A percentile compares a stretch with the other conserved stretches of the same genome.
Evolutionary conservation across 2,113 vertebrate genomes (phyloP).

Genomic region (Myrmecobius fasciatus): DNA sequence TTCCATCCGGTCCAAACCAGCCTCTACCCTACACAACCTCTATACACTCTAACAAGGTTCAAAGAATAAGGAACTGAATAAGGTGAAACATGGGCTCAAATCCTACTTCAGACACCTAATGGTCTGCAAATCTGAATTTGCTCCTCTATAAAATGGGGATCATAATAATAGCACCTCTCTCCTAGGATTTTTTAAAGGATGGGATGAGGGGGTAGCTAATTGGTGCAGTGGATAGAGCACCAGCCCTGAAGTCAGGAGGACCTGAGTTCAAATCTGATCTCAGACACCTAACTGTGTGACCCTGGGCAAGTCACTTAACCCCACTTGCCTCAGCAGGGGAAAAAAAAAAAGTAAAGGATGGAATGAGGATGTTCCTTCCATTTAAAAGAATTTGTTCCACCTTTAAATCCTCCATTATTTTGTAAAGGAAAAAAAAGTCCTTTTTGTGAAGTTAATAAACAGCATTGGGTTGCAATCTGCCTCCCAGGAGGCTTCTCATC

Average conservation of each 20-base stretch:
- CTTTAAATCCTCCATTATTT: background rate
- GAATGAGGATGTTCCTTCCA: background rate
- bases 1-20: background rate
- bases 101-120: background rate
- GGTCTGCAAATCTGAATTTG: no score
- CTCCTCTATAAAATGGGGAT: background rate
- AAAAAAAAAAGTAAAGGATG: no score
- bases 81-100: background rate
- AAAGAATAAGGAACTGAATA: background rate
- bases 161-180: no score
- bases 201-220: no score
- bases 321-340: no score
- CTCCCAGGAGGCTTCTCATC: background rate
- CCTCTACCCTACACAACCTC: no score
- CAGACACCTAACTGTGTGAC: no score
- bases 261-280: no score
- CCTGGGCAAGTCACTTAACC: no score
- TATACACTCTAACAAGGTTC: background rate
- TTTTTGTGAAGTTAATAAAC: background rate
- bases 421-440: background rate
- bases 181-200: background rate
- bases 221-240: no score
- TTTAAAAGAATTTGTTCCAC: background rate
- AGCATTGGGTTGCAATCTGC: background rate
- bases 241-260: no score